Percentiles rank a stretch among this genome's conserved stretches.
Conservation (phyloP, 2,888 invertebrate genomes). For the Chalcosyrphus nemorum region DNA sequence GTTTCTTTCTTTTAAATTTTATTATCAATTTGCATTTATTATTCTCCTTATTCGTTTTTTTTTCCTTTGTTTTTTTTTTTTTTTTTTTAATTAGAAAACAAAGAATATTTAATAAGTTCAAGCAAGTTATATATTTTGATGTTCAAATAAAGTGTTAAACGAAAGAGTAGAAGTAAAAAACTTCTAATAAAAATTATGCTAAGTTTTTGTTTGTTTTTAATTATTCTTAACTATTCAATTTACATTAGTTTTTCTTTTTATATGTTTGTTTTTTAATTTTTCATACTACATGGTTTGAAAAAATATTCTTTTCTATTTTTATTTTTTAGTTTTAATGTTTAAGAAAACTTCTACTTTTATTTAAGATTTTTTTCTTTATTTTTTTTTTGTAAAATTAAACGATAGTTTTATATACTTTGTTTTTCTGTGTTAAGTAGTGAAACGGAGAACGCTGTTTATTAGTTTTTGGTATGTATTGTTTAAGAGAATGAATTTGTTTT, state of each 20-base stretch:
- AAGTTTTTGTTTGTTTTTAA: conserved; percentile 32
- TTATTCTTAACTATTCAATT: conserved; percentile 66
- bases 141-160: conserved; percentile 32
- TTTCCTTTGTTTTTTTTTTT: background rate
- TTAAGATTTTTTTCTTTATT: background rate
- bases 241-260: conserved; percentile 42
- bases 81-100: background rate
- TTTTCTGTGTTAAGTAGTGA: conserved; percentile 10
- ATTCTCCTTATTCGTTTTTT: background rate
- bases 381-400: conserved; percentile 3
- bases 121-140: conserved; percentile 6
- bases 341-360: conserved; percentile 40
- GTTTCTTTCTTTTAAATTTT: conserved; percentile 5
- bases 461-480: conserved; percentile 12
- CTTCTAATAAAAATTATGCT: conserved; percentile 57
- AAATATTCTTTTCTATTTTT: conserved; percentile 57
- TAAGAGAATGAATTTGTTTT: conserved; percentile 5
- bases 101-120: conserved; percentile 4
- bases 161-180: conserved; percentile 29
- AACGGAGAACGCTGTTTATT: conserved; percentile 10
- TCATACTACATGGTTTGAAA: conserved; percentile 60
- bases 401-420: background rate
- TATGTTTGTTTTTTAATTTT: conserved; percentile 32
- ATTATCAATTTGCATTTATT: conserved; percentile 25
- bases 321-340: conserved; percentile 15